These are phyloP conservation scores for Cyanocitta stelleri DNA, from an alignment of 2,113 vertebrate genomes.

Conservation along the genomic window DNA sequence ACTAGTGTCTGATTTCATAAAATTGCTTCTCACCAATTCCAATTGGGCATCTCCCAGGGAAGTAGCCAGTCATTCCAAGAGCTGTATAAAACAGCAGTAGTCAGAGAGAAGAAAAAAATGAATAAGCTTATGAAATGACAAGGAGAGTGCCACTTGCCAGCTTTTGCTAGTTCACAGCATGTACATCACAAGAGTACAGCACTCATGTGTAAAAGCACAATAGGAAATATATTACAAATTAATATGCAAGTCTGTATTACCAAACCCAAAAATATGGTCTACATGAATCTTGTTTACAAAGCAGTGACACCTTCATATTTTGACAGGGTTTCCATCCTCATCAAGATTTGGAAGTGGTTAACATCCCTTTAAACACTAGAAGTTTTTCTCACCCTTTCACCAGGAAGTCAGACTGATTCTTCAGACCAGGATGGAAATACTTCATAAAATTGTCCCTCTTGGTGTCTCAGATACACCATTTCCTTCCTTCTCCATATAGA, in stretches of 20 bases:
- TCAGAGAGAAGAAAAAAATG: not conserved
- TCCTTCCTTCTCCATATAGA: not conserved
- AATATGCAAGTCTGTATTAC: not conserved
- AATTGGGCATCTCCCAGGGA: not conserved
- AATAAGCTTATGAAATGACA: not conserved
- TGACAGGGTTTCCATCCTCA: not conserved
- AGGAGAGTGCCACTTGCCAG: not conserved
- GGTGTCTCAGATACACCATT: not conserved
- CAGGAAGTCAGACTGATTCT: not conserved
- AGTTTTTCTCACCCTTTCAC: not conserved
- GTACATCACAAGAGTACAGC: not conserved
- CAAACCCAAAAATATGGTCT: not conserved
- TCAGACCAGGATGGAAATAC: not conserved
- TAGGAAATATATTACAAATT: not conserved
- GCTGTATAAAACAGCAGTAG: not conserved
- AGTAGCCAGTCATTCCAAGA: not conserved
- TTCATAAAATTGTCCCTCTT: not conserved
- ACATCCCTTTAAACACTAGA: not conserved
- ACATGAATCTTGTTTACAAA: not conserved
- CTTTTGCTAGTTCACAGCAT: not conserved
- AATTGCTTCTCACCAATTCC: not conserved
- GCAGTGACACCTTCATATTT: not conserved
- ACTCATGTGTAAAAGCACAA: not conserved
- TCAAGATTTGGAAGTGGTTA: not conserved
- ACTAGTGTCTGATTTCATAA: not conserved